These are phyloP conservation scores for Danio jaintianensis DNA, from an alignment of 2,797 vertebrate genomes.

Conservation along the genomic window DNA sequence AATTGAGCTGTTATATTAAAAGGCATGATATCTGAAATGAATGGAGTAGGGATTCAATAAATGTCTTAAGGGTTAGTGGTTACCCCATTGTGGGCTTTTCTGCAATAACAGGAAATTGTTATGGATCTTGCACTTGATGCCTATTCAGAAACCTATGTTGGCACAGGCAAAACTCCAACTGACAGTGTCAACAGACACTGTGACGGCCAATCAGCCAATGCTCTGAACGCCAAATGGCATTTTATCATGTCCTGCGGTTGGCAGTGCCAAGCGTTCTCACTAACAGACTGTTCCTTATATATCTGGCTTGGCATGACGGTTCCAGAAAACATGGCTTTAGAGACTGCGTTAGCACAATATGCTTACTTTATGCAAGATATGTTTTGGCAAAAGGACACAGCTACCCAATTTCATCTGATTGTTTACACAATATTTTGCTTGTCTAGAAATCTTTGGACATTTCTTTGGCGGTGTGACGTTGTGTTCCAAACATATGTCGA, in stretches of 20 bases:
- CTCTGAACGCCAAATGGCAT: slow-evolving; percentile 68
- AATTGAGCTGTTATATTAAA: slow-evolving; percentile 9
- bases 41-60: slow-evolving; percentile 60
- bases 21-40: slow-evolving; percentile 47
- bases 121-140: slow-evolving; percentile 67
- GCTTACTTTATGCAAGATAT: slow-evolving; percentile 70
- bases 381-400: slow-evolving; percentile 68
- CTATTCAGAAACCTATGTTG: slow-evolving; percentile 64
- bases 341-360: slow-evolving; percentile 69
- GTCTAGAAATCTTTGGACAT: slow-evolving; percentile 62
- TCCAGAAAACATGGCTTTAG: slow-evolving; percentile 58
- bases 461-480: slow-evolving; percentile 59
- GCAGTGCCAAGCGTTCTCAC: slow-evolving; percentile 52
- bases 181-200: slow-evolving; percentile 55
- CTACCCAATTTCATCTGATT: slow-evolving; percentile 69
- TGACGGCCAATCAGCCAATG: slow-evolving; percentile 58
- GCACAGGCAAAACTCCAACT: slow-evolving; percentile 56
- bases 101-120: slow-evolving; percentile 79
- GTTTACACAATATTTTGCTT: slow-evolving; percentile 66
- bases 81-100: slow-evolving; percentile 69
- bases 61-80: slow-evolving; percentile 68
- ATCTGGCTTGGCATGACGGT: slow-evolving; percentile 62
- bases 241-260: slow-evolving; percentile 73
- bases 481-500: slow-evolving; percentile 59
- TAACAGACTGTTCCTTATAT: slow-evolving; percentile 68